A percentile compares a stretch with the other conserved stretches of the same genome.
Evolutionary conservation across 1,140 invertebrate species (phyloP).

Genomic region (Drosophila virilis): DNA sequence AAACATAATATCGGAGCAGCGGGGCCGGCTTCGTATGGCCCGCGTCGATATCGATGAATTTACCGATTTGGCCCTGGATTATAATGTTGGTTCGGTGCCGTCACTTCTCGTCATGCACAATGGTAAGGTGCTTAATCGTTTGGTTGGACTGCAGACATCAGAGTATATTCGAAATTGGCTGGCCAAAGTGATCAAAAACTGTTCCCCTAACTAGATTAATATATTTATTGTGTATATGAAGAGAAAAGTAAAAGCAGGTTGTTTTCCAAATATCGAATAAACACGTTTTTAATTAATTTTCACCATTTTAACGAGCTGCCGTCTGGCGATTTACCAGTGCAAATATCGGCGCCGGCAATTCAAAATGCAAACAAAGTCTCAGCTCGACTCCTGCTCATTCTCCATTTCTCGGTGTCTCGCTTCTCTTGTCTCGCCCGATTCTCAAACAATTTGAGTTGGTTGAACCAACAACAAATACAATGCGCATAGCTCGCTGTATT

Average conservation of each 20-base stretch:
- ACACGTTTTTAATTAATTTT: slow-evolving; percentile 67
- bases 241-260: too few species aligned
- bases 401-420: slow-evolving; percentile 2
- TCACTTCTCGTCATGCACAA: slow-evolving; percentile 94
- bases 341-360: slow-evolving; percentile 65
- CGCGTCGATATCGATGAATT: slow-evolving; percentile 97
- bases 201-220: slow-evolving; percentile 6
- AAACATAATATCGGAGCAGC: slow-evolving; percentile 91
- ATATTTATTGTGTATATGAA: not conserved
- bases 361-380: slow-evolving; percentile 77
- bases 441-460: slow-evolving; percentile 64
- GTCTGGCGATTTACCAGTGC: slow-evolving; percentile 46
- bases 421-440: slow-evolving; percentile 50
- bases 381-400: not conserved
- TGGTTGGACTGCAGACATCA: slow-evolving; percentile 95
- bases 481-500: slow-evolving; percentile 42
- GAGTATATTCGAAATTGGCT: slow-evolving; percentile 94
- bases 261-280: not conserved
- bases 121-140: slow-evolving; percentile 93
- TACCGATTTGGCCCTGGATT: slow-evolving; percentile 93
- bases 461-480: slow-evolving; percentile 56
- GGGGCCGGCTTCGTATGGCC: slow-evolving; percentile 91
- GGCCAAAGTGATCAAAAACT: slow-evolving; percentile 87
- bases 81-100: slow-evolving; percentile 93
- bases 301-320: slow-evolving; percentile 40